Evolutionary conservation across 2,888 invertebrate species (phyloP).

Genomic region (Scaptomyza reducta): DNA sequence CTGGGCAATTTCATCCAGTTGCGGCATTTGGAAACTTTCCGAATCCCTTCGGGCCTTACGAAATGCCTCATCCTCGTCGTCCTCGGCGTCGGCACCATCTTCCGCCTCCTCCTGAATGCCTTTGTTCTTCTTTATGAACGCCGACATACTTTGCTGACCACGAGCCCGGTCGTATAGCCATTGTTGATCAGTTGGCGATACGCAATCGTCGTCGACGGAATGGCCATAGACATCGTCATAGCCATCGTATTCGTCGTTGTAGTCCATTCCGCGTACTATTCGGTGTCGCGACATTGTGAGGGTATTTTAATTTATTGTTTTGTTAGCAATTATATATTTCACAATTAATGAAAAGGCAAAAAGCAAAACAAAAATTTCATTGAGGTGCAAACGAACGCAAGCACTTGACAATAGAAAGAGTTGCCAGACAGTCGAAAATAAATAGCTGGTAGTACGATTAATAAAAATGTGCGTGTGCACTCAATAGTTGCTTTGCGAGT

Average conservation of each 20-base stretch:
- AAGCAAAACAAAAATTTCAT: constrained; percentile 42
- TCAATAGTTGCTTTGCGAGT: not conserved
- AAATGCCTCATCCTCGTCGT: constrained; percentile 85
- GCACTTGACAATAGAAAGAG: constrained; percentile 9
- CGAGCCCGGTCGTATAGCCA: constrained; percentile 93
- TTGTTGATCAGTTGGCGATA: constrained; percentile 94
- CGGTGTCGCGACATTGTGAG: constrained; percentile 93
- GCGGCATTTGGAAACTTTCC: constrained; percentile 85
- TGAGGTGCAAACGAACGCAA: constrained; percentile 38
- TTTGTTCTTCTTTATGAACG: constrained; percentile 88
- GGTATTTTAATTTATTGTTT: constrained; percentile 7
- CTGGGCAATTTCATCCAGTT: constrained; percentile 88
- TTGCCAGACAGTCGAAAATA: constrained; percentile 21
- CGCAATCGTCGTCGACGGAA: constrained; percentile 96
- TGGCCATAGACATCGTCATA: constrained; percentile 93
- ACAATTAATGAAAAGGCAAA: constrained; percentile 52
- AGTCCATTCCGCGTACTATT: constrained; percentile 92
- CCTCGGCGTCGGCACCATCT: constrained; percentile 84
- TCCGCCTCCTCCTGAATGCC: constrained; percentile 90
- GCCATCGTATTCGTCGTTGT: constrained; percentile 94
- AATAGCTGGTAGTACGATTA: constrained; percentile 14
- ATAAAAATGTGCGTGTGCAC: constrained; percentile 1
- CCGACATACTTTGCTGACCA: constrained; percentile 89
- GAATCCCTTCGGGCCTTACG: constrained; percentile 83
- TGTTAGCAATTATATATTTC: constrained; percentile 45